Evolutionary conservation across 2,113 vertebrate genomes (phyloP), one percentile per base, ranked within the genome.

Genomic region (Nothoprocta pentlandii): DNA sequence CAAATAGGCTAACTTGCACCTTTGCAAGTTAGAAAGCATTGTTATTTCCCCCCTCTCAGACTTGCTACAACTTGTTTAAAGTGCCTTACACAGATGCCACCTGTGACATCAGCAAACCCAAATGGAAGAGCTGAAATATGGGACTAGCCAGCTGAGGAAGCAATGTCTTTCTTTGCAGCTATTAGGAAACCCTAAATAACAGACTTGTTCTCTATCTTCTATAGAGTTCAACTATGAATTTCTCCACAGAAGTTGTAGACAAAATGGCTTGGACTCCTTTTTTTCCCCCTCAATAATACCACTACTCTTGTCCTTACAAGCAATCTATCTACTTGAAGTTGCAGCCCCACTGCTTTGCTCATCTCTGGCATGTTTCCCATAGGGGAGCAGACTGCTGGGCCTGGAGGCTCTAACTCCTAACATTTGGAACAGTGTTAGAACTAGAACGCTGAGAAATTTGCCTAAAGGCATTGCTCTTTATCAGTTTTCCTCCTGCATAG

Each of bases 91-190:
- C 8, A 39, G 66, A 21, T 20, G 22, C 28, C 44, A 19, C 36
- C 12, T 0, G 0, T 34, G 23, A 41, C 19, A 26, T n/a, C 0
- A 6, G 20, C 9, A 66, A 32, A 42, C 21, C 9, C 28, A 44
- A 67, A 44, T 14, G 11, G 7, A 15, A 32, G 44, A 47, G 67
- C 19, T 19, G 8, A 61, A 62, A 28, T 4, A 67, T 26, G 8
- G 16, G 10, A 22, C 41, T 51, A 16, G 47, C 19, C 23, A 26
- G 22, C 54, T 63, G 34, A 56, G 12, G 14, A 36, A 68, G 17
- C 14, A 3, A 32, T 6, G 54, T 8, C 6, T 21, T 41, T 53
- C 19, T 49, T 74, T 42, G 28, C 21, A 15, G 3, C 0, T 8
- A 16, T 8, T 32, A 42, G 7, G 41, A 63, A 44, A 21, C 47